Evolutionary conservation across 1,140 invertebrate genomes (phyloP).

Genomic region (Drosophila sulfurigaster): DNA sequence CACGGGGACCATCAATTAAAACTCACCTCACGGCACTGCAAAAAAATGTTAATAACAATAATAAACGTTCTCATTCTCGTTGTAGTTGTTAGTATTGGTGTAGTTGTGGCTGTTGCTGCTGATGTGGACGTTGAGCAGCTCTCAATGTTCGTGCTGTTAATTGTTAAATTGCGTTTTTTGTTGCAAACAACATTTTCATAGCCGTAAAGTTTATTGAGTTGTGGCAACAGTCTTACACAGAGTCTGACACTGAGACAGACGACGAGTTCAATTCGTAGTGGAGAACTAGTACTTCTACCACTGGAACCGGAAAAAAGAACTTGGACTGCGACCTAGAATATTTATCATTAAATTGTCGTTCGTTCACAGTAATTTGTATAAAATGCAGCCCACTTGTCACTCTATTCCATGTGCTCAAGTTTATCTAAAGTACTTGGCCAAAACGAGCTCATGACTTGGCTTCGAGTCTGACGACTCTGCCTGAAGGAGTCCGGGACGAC

Average conservation of each 20-base stretch:
- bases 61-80: constrained; percentile 63
- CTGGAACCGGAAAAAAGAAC: constrained; percentile 4
- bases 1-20: constrained; percentile 75
- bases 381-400: constrained; percentile 81
- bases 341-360: constrained; percentile 79
- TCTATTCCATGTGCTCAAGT: constrained; percentile 77
- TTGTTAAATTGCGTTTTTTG: constrained; percentile 83
- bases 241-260: constrained; percentile 5
- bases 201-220: constrained; percentile 79
- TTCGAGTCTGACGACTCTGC: constrained; percentile 11
- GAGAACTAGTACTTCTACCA: background rate
- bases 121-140: constrained; percentile 12
- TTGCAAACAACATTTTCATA: constrained; percentile 76
- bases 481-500: constrained; percentile 15
- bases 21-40: constrained; percentile 69
- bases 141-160: constrained; percentile 74
- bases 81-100: constrained; percentile 19
- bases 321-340: constrained; percentile 41
- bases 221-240: constrained; percentile 43
- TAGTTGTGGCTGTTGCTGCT: constrained; percentile 15
- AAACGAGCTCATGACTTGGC: constrained; percentile 49
- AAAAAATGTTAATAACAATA: constrained; percentile 84
- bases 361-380: constrained; percentile 78
- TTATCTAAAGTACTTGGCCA: constrained; percentile 75
- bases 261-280: too few species aligned